Conservation (phyloP, 2,797 vertebrate genomes). For the Acanthiza pusilla region DNA sequence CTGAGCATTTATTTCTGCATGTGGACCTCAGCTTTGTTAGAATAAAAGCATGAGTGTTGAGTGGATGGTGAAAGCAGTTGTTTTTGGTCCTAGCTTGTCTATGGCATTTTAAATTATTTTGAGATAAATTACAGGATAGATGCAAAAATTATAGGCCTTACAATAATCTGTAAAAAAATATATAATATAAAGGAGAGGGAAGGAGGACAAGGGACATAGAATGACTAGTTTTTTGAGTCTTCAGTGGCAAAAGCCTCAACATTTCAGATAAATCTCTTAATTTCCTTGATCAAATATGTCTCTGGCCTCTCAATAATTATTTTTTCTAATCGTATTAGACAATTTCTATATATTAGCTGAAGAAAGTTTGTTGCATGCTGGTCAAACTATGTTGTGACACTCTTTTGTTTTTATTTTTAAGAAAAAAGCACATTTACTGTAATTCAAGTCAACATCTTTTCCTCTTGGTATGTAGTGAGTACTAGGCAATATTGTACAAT, state of each 20-base stretch:
- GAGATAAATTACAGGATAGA: conserved; percentile 41
- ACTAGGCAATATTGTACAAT: conserved; percentile 69
- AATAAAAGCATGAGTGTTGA: conserved; percentile 58
- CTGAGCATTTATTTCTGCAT: conserved; percentile 33
- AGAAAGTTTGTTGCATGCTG: conserved; percentile 72
- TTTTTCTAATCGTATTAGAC: conserved; percentile 55
- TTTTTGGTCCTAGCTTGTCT: conserved; percentile 55
- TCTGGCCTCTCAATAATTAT: conserved; percentile 60
- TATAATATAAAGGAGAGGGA: conserved; percentile 16
- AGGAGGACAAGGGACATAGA: conserved; percentile 16
- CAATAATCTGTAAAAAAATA: conserved; percentile 30
- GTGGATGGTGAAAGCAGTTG: conserved; percentile 51
- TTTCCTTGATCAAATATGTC: conserved; percentile 40
- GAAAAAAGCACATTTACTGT: conserved; percentile 70
- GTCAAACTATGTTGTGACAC: conserved; percentile 61
- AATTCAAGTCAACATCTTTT: conserved; percentile 60
- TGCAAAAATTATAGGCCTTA: conserved; percentile 53
- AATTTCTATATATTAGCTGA: conserved; percentile 59
- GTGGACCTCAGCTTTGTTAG: conserved; percentile 51
- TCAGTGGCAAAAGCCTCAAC: conserved; percentile 46
- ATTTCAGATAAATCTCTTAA: conserved; percentile 35
- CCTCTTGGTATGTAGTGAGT: conserved; percentile 67
- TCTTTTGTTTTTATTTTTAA: conserved; percentile 34
- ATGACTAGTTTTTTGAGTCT: conserved; percentile 35
- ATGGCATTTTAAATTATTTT: conserved; percentile 59